These are phyloP conservation scores for Hydropsyche betteni DNA, from an alignment of 2,888 invertebrate species.

Conservation along the genomic window DNA sequence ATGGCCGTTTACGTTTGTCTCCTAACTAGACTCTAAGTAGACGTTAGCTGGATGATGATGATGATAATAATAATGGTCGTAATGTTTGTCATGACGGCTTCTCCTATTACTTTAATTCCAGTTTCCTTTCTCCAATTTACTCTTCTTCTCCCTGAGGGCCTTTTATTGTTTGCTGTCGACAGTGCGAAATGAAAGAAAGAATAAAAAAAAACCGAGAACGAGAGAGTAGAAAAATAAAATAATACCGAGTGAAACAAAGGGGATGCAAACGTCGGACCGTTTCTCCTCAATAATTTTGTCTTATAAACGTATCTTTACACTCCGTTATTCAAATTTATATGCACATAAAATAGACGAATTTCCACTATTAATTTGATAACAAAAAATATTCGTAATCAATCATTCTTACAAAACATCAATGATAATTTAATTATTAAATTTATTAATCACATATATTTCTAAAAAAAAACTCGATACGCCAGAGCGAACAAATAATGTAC, in stretches of 20 bases:
- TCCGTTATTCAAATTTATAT: conserved; percentile 5
- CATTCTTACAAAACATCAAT: too few relatives aligned
- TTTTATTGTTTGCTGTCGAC: conserved; percentile 33
- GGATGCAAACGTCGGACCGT: conserved; percentile 28
- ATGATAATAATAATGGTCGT: conserved; percentile 47
- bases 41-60: conserved; percentile 44
- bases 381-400: too few relatives aligned
- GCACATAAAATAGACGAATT: too few relatives aligned
- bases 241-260: conserved; percentile 18
- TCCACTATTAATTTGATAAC: too few relatives aligned
- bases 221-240: conserved; percentile 8
- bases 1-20: conserved; percentile 46
- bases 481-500: too few relatives aligned
- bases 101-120: conserved; percentile 50
- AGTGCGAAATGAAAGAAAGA: conserved; percentile 13
- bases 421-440: too few relatives aligned
- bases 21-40: conserved; percentile 46
- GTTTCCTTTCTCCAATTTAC: conserved; percentile 47
- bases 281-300: not conserved
- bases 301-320: conserved; percentile 13
- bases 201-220: conserved; percentile 10
- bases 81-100: conserved; percentile 43
- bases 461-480: too few relatives aligned
- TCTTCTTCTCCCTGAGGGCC: conserved; percentile 42
- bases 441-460: too few relatives aligned